Evolutionary conservation across 2,888 invertebrate genomes (phyloP), one percentile per base, ranked within the genome.

Genomic region (Drosophila meridionalis): DNA sequence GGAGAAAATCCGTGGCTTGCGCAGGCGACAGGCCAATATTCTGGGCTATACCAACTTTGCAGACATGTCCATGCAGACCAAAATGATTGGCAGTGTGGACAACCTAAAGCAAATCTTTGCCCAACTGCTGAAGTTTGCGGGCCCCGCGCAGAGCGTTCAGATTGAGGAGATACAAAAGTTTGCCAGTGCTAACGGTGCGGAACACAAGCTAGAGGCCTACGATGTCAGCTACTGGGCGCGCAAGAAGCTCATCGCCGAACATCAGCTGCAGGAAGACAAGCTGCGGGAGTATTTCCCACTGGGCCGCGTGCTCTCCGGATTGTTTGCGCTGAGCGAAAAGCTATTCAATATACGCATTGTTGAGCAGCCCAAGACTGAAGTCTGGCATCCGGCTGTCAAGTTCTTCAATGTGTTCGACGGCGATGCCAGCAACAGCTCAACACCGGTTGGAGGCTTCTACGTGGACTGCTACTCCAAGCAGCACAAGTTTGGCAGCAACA

Each of bases 41-140:
- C 93, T 98, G 11, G 98, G 98, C 0, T 99, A 95, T 92, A 94
- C 96, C 73, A 95, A 95, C 62, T 98, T 94, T 93, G 96, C 95
- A 0, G 96, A 98, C 45, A 96, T 98, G 96, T 97, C 97, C 43
- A 97, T 99, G 97, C 96, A 97, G 93, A 98, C 98, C 0, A 98
- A 98, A 94, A 95, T 99, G 98, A 97, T 98, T 8, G 97, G 96
- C 9, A 96, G 94, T 76, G 93, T 97, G 14, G 95, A 96, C 60
- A 96, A 96, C 92, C 95, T 98, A 0, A 94, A 96, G 77, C 94
- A 95, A 70, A 94, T 96, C 71, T 94, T 99, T 34, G 94, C 95
- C 61, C 95, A 94, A 75, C 94, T 97, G 42, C 92, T 96, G 0
- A 94, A 95, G 81, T 95, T 94, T 85, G 97, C 97, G 0, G 95